Evolutionary conservation across 2,888 invertebrate species (phyloP).

Genomic region (Oasisia sp.): DNA sequence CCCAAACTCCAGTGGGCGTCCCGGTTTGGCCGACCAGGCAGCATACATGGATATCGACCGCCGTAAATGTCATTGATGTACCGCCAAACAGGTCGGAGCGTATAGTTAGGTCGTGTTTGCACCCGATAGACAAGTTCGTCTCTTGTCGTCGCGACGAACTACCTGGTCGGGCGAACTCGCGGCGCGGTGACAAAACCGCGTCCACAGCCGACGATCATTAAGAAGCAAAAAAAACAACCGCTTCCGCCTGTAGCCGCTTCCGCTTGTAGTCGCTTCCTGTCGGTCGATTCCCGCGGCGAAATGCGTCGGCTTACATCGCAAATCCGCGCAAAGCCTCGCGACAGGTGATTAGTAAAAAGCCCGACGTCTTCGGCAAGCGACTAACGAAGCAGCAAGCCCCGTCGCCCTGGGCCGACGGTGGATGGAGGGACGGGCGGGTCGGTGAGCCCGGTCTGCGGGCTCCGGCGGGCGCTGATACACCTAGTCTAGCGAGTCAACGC

Average conservation of each 20-base stretch:
- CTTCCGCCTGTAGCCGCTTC: background rate
- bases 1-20: background rate
- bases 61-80: background rate
- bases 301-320: conserved; percentile 1
- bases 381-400: background rate
- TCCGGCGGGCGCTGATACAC: background rate
- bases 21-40: background rate
- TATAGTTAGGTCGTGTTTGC: background rate
- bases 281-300: conserved; percentile 10
- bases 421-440: background rate
- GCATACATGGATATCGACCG: background rate
- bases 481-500: no score
- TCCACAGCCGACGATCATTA: background rate
- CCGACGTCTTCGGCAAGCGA: background rate
- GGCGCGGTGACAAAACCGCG: background rate
- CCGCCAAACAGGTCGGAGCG: background rate
- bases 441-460: background rate
- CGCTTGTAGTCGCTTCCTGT: background rate
- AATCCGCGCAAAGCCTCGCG: conserved; percentile 1
- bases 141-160: background rate
- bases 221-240: background rate
- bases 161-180: background rate
- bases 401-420: background rate
- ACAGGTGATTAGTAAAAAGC: conserved; percentile 17
- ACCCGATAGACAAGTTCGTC: background rate